A percentile compares a stretch with the other conserved stretches of the same genome.
phyloP scores from a whole-genome alignment of 1,140 invertebrate species.

The Sitobion miscanthi region DNA sequence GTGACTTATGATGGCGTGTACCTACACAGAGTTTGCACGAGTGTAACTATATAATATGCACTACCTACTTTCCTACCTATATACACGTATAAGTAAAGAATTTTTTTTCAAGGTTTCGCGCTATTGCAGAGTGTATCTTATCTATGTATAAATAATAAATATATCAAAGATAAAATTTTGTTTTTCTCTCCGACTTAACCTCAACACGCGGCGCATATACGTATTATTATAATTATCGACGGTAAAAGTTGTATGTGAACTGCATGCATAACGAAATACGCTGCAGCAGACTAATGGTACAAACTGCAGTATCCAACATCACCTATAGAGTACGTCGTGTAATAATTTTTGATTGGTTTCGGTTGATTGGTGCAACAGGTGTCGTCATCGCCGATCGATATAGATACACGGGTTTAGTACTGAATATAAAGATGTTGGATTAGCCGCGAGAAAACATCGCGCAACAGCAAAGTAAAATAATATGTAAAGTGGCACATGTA shows the following conservation, averaged over 20 bases:
- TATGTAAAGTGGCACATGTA: neutral
- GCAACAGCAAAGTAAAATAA: neutral
- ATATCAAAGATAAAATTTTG: neutral
- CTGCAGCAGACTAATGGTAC: neutral
- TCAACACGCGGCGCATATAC: neutral
- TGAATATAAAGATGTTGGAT: neutral
- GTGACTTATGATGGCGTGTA: neutral
- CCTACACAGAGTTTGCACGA: neutral
- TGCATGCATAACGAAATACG: neutral
- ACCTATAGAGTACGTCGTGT: neutral
- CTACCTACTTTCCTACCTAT: neutral
- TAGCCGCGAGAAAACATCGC: neutral
- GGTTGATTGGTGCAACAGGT: neutral
- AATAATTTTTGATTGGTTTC: neutral
- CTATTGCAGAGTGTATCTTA: neutral
- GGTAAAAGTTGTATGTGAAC: neutral
- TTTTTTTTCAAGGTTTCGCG: conserved; percentile 5
- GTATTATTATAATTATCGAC: neutral
- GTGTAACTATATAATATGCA: neutral
- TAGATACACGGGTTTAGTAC: neutral
- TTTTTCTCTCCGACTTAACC: neutral
- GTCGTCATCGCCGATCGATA: neutral
- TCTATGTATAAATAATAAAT: neutral
- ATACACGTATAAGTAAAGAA: neutral
- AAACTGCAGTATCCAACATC: neutral